These are phyloP conservation scores for Drosophila helvetica DNA, from an alignment of 2,888 invertebrate species.

Conservation along the genomic window DNA sequence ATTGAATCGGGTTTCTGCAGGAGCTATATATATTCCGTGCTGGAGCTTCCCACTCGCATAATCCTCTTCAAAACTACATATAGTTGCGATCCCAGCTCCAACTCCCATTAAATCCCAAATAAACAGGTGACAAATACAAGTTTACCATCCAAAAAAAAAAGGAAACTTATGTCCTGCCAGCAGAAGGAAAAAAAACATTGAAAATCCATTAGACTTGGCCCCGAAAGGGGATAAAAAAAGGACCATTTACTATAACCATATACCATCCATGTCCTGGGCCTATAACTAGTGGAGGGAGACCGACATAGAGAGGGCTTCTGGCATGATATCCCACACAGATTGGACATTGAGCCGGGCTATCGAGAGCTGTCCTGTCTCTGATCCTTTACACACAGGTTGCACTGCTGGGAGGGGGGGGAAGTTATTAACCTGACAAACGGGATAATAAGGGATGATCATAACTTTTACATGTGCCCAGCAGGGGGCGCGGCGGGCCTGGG, in stretches of 20 bases:
- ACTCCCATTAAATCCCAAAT: neutral
- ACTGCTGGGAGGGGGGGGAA: conserved; percentile 27
- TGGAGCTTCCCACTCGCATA: neutral
- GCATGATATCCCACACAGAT: conserved; percentile 20
- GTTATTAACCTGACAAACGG: conserved; percentile 77
- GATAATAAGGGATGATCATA: conserved; percentile 81
- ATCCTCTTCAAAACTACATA: neutral
- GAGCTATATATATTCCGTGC: neutral
- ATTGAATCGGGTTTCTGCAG: neutral
- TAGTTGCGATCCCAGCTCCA: neutral
- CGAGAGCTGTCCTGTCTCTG: conserved; percentile 30
- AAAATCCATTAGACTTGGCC: conserved; percentile 64
- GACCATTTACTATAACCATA: conserved; percentile 4
- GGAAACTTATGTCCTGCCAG: conserved; percentile 26
- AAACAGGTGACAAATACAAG: conserved; percentile 40
- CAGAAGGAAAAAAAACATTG: conserved; percentile 51
- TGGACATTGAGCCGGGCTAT: conserved; percentile 47
- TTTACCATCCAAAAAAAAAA: conserved; percentile 5
- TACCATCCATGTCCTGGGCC: conserved; percentile 22
- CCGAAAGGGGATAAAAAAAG: conserved; percentile 23
- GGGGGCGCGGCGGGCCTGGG: conserved; percentile 28
- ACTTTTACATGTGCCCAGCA: conserved; percentile 71
- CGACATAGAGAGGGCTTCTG: neutral
- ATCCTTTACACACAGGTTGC: conserved; percentile 24
- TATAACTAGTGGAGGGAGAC: conserved; percentile 71